Conservation (phyloP, 2,888 invertebrate genomes). For the Eremobia ochroleuca region DNA sequence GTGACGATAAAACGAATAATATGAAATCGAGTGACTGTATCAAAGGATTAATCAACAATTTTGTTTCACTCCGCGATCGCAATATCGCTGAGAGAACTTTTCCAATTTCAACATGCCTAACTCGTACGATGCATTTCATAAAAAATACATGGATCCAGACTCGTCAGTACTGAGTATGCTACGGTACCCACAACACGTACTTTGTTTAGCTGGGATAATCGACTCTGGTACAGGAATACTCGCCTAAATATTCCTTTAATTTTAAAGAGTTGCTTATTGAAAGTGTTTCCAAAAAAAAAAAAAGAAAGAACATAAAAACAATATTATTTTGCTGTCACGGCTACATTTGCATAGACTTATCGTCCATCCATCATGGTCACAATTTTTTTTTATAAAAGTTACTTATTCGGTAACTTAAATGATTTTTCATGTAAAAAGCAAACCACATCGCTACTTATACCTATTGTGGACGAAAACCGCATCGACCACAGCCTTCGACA, state of each 20-base stretch:
- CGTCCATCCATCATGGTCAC: neutral
- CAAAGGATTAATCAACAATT: constrained; percentile 34
- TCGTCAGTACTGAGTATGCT: constrained; percentile 5
- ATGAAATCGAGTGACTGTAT: neutral
- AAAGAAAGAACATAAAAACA: neutral
- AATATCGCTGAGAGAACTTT: constrained; percentile 51
- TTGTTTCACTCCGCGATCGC: constrained; percentile 29
- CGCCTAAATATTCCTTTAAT: neutral
- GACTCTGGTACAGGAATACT: constrained; percentile 18
- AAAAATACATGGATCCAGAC: constrained; percentile 46
- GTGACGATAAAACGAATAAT: constrained; percentile 2
- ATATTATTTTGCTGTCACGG: neutral
- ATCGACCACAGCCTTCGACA: constrained; percentile 75
- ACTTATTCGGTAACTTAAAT: constrained; percentile 11
- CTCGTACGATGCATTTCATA: constrained; percentile 57
- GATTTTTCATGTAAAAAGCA: constrained; percentile 25
- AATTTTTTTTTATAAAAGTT: neutral
- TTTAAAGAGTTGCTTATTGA: constrained; percentile 8
- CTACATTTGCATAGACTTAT: neutral
- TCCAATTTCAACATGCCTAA: constrained; percentile 52
- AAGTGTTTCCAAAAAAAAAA: neutral
- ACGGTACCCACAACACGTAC: constrained; percentile 17
- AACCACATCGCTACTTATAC: constrained; percentile 5
- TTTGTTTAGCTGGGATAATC: neutral
- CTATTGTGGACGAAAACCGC: constrained; percentile 67